Percentiles rank a stretch among this genome's conserved stretches.
These are phyloP conservation scores for Microctonus aethiopoides DNA, from an alignment of 2,888 invertebrate genomes.

Conservation along the genomic window DNA sequence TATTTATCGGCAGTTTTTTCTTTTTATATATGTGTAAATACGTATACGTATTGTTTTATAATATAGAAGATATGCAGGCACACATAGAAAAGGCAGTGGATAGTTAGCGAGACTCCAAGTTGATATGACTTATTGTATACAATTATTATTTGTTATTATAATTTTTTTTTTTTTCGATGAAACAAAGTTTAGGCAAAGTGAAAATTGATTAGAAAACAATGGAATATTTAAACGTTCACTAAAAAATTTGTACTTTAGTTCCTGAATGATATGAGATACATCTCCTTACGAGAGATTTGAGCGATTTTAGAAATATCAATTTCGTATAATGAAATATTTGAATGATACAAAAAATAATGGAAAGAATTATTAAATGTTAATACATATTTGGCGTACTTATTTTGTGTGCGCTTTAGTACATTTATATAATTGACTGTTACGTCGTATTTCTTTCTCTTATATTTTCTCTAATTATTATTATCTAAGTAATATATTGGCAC, in stretches of 20 bases:
- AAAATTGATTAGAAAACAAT: slow-evolving; percentile 1
- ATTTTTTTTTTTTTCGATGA: neutral
- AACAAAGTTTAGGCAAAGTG: neutral
- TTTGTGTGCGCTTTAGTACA: neutral
- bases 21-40: slow-evolving; percentile 9
- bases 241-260: slow-evolving; percentile 25
- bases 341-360: neutral
- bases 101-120: slow-evolving; percentile 30
- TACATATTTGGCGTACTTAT: neutral
- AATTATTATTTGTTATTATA: too few species aligned
- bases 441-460: neutral
- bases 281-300: neutral
- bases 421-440: slow-evolving; percentile 11
- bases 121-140: neutral
- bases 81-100: slow-evolving; percentile 52
- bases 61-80: slow-evolving; percentile 46
- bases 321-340: neutral
- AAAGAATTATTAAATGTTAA: neutral
- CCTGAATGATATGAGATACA: slow-evolving; percentile 20
- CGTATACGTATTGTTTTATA: slow-evolving; percentile 21
- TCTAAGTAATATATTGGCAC: neutral
- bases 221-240: neutral
- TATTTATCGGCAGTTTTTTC: neutral
- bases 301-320: neutral
- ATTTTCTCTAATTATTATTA: neutral